These are phyloP conservation scores for Dascillus cervinus DNA, from an alignment of 2,888 invertebrate genomes.

Conservation along the genomic window DNA sequence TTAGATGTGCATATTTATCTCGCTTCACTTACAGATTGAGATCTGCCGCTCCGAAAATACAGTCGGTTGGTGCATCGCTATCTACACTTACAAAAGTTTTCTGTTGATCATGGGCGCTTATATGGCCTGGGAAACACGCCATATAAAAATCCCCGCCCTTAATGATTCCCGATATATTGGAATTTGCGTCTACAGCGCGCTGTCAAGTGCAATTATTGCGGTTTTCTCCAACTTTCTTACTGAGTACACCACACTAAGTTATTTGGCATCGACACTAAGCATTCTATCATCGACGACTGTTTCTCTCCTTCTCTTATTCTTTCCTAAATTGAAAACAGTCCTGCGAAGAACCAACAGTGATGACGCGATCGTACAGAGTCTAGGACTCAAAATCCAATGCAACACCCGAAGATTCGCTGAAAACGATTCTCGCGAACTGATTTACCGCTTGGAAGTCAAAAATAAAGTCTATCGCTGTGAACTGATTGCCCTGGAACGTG, in stretches of 20 bases:
- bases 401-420: slow-evolving; percentile 58
- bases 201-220: slow-evolving; percentile 81
- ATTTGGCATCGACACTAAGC: slow-evolving; percentile 72
- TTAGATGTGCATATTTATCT: too few relatives aligned
- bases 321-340: slow-evolving; percentile 76
- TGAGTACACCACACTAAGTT: slow-evolving; percentile 71
- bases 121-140: slow-evolving; percentile 94
- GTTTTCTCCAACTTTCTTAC: slow-evolving; percentile 82
- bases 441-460: slow-evolving; percentile 84
- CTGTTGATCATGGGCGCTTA: slow-evolving; percentile 83
- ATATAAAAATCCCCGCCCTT: slow-evolving; percentile 83
- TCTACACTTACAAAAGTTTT: slow-evolving; percentile 86
- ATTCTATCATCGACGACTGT: slow-evolving; percentile 82
- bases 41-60: slow-evolving; percentile 83
- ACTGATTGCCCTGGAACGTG: slow-evolving; percentile 68
- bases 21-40: too few relatives aligned
- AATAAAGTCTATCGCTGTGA: slow-evolving; percentile 83
- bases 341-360: slow-evolving; percentile 57
- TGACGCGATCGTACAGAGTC: slow-evolving; percentile 76
- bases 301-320: slow-evolving; percentile 75
- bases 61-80: slow-evolving; percentile 81
- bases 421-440: slow-evolving; percentile 74
- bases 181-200: slow-evolving; percentile 86
- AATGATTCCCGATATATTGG: slow-evolving; percentile 94
- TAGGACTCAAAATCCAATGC: slow-evolving; percentile 81